Evolutionary conservation across 2,113 vertebrate species (phyloP), one percentile per base, ranked within the genome.

Genomic region (Nycticorax nycticorax): DNA sequence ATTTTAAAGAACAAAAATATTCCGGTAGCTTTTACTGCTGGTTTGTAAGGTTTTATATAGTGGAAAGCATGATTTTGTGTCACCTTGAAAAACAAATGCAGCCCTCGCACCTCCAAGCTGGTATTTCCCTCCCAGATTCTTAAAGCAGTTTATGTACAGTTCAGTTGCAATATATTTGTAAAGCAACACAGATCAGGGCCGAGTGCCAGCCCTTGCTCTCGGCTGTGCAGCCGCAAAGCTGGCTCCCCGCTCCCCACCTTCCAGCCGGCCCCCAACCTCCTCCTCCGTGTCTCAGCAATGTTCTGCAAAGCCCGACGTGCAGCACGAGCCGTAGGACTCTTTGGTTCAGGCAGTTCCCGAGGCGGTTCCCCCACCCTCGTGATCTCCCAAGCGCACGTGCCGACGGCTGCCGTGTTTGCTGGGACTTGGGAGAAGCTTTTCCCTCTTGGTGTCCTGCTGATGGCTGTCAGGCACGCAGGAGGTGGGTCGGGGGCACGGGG

Each of bases 131-230:
- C 39, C 4, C 3, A 1, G 47, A n/a, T 48, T 63, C 30, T 18
- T 17, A 21, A n/a, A 35, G 75, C 56, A 3, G 33, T 43, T 69
- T 12, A 3, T 17, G 0, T 35, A 3, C 26, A 33, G 6, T 43
- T 67, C 27, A 26, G 0, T 4, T 52, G 35, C 50, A n/a, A 0
- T 14, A 4, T 3, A 0, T n/a, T 78, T 17, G 7, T 32, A 52
- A 16, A 60, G 35, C 83, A 50, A 15, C 55, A 5, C n/a, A 2
- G 14, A 22, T 8, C 10, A 3, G 10, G 10, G 45, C 47, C 0
- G 1, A 22, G 89, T 8, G 68, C 56, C 60, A 57, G 37, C 74
- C 59, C 41, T 43, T 43, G 41, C 41, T 5, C 41, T 15, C 41
- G 41, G 15, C 41, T 12, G 41, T 14, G 41, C 64, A 57, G 37